These are phyloP conservation scores for Hypotaenidia okinawae DNA, from an alignment of 2,797 vertebrate genomes.

Conservation along the genomic window DNA sequence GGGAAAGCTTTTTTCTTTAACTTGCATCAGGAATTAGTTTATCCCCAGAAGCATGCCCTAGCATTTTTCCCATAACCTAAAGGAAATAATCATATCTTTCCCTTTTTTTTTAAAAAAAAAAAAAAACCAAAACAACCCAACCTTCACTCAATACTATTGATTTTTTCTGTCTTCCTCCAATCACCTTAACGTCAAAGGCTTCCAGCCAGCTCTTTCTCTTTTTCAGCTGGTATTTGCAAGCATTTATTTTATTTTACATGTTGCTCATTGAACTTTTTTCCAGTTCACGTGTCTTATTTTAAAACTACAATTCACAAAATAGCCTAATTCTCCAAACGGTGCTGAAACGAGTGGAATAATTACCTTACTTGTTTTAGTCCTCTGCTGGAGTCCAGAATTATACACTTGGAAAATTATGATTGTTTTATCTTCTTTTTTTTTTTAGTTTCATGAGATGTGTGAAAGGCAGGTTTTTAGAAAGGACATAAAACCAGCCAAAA, in stretches of 20 bases:
- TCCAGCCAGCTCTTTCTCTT: not conserved
- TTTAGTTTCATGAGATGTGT: not conserved
- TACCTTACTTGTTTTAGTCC: slow-evolving; percentile 60
- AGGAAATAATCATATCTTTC: not conserved
- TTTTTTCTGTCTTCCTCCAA: not conserved
- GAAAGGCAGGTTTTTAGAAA: slow-evolving; percentile 54
- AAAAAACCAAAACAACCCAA: no score
- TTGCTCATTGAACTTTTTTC: slow-evolving; percentile 57
- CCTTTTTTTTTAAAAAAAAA: not conserved
- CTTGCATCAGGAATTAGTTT: not conserved
- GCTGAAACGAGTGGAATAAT: slow-evolving; percentile 71
- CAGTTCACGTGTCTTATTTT: slow-evolving; percentile 57
- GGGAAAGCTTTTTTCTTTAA: not conserved
- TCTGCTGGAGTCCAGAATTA: slow-evolving; percentile 64
- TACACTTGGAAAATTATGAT: slow-evolving; percentile 66
- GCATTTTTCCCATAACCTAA: not conserved
- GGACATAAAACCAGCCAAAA: slow-evolving; percentile 37
- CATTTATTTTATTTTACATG: not conserved
- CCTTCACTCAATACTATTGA: not conserved
- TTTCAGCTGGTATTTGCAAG: not conserved
- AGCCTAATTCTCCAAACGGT: slow-evolving; percentile 59
- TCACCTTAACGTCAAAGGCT: not conserved
- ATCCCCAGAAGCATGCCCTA: not conserved
- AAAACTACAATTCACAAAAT: slow-evolving; percentile 56
- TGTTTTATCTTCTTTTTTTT: slow-evolving; percentile 33